Evolutionary conservation across 92 coral and sea anemone species (phyloP).

Genomic region (Pocillopora meandrina): DNA sequence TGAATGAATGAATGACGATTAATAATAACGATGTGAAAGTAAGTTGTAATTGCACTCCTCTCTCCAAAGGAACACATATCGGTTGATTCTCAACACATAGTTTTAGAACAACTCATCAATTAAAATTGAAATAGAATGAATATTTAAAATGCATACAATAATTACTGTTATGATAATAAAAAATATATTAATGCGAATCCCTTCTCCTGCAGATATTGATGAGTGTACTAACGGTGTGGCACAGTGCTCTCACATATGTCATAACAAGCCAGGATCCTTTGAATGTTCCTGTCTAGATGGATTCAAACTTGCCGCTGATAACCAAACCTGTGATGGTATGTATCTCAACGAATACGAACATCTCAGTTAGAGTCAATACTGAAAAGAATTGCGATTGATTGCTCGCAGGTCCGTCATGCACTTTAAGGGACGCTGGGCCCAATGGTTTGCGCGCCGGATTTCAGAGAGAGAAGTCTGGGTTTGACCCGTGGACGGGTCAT

Average conservation of each 20-base stretch:
- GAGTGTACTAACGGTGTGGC: slow-evolving; percentile 55
- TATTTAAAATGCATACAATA: not conserved
- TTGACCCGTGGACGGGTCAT: no score
- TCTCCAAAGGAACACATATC: no score
- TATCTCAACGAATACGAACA: not conserved
- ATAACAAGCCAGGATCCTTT: slow-evolving; percentile 47
- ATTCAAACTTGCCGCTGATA: slow-evolving; percentile 40
- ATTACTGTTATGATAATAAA: not conserved
- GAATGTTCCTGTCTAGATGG: slow-evolving; percentile 25
- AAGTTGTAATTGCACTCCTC: no score
- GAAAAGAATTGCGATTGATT: not conserved
- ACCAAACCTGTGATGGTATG: slow-evolving; percentile 48
- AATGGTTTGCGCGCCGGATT: no score
- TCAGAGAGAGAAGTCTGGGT: no score
- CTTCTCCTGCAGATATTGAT: slow-evolving; percentile 50
- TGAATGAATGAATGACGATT: not conserved
- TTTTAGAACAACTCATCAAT: no score
- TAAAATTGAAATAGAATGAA: not conserved
- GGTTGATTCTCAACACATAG: no score
- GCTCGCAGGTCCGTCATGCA: not conserved
- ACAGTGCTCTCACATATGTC: slow-evolving; percentile 39
- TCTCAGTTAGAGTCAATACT: no score
- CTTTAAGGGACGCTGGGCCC: no score
- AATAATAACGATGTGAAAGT: not conserved
- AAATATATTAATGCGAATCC: no score